A percentile compares a stretch with the other conserved stretches of the same genome.
Conservation (phyloP, 2,113 vertebrate genomes). For the Galeopterus variegatus region DNA sequence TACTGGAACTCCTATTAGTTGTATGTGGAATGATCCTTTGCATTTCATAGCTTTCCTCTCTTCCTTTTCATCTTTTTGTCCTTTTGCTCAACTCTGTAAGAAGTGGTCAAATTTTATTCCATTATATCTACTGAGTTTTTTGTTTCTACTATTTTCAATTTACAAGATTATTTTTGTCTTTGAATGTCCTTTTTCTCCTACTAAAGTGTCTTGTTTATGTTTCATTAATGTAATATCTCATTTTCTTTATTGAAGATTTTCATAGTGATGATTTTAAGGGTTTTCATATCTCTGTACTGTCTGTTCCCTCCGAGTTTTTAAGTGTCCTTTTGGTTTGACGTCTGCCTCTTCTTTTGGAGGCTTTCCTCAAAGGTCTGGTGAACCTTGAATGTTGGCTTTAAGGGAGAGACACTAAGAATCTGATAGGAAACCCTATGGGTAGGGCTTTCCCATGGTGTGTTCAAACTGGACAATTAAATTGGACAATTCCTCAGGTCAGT, state of each 20-base stretch:
- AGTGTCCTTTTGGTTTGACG: background rate
- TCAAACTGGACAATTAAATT: background rate
- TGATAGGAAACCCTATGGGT: background rate
- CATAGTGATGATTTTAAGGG: background rate
- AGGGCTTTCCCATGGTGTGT: background rate
- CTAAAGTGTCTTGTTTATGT: background rate
- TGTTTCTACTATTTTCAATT: background rate
- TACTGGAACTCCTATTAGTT: background rate
- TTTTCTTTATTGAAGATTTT: background rate
- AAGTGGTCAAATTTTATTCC: background rate
- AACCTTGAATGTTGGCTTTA: background rate
- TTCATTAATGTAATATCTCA: background rate
- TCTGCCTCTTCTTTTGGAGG: background rate
- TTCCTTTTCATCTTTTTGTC: background rate
- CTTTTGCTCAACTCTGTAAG: background rate
- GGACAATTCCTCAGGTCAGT: background rate
- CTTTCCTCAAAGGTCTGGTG: background rate
- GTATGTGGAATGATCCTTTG: background rate
- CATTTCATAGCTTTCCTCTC: background rate
- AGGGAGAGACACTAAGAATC: background rate
- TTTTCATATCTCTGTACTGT: background rate
- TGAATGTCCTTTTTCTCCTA: fast-evolving
- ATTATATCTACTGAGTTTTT: background rate
- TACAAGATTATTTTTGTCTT: background rate
- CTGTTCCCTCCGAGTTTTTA: background rate